phyloP scores from a whole-genome alignment of 2,888 invertebrate species.

The Eupithecia pulchellata region DNA sequence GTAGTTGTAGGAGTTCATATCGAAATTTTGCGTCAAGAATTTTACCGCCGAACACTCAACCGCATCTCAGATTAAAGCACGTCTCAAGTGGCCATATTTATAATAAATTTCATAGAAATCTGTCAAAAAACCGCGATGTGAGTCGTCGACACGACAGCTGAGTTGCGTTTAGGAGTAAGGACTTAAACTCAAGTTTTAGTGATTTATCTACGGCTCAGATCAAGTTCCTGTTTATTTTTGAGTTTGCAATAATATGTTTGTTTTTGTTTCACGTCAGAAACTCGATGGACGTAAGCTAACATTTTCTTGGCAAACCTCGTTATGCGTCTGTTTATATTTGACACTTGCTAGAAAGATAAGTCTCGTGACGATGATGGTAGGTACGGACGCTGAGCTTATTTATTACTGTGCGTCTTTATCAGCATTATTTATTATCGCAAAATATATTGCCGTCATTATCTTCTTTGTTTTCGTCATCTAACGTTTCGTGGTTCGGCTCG shows the following conservation, averaged over 20 bases:
- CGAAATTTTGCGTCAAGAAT: too few relatives aligned
- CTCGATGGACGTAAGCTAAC: slow-evolving; percentile 59
- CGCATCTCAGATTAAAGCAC: too few relatives aligned
- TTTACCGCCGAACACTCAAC: too few relatives aligned
- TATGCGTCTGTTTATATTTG: slow-evolving; percentile 72
- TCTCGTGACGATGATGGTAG: slow-evolving; percentile 52
- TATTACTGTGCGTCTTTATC: slow-evolving; percentile 10
- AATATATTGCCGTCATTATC: slow-evolving; percentile 2
- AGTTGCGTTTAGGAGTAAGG: too few relatives aligned
- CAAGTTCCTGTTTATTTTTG: not conserved
- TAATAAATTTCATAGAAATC: too few relatives aligned
- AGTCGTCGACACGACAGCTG: too few relatives aligned
- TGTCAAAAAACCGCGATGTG: too few relatives aligned
- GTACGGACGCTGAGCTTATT: slow-evolving; percentile 9
- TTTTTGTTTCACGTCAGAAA: slow-evolving; percentile 49
- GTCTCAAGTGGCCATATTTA: too few relatives aligned
- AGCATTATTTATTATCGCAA: not conserved
- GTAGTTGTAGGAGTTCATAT: not conserved
- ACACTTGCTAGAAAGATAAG: slow-evolving; percentile 51
- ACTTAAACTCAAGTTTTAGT: too few relatives aligned
- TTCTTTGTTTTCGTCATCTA: not conserved
- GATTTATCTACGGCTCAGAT: not conserved
- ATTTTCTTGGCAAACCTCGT: slow-evolving; percentile 66
- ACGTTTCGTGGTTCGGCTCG: not conserved
- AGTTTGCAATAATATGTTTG: not conserved